These are phyloP conservation scores for Oegoconia quadripuncta DNA, from an alignment of 2,888 invertebrate species.

Conservation along the genomic window DNA sequence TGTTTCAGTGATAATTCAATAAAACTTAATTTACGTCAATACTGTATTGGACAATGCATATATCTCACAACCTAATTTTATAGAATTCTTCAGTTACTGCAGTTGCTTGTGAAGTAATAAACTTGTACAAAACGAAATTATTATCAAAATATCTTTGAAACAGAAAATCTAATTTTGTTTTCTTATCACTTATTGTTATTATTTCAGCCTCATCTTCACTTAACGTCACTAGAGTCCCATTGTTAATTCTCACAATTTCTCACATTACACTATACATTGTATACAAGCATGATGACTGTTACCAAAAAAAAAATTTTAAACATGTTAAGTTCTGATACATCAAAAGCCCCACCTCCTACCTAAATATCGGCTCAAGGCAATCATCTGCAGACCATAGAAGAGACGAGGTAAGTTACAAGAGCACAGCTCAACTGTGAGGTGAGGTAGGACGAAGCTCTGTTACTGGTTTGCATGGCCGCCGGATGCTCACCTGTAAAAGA, in stretches of 20 bases:
- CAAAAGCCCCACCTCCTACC: conserved; percentile 7
- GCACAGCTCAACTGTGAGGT: conserved; percentile 73
- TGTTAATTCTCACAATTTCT: too few species aligned
- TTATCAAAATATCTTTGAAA: too few species aligned
- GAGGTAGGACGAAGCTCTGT: conserved; percentile 71
- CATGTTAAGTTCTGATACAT: too few species aligned
- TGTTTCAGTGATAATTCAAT: not conserved
- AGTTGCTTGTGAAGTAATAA: too few species aligned
- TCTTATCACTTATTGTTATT: too few species aligned
- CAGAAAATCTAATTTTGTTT: too few species aligned
- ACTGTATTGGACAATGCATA: not conserved
- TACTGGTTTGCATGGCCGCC: conserved; percentile 90
- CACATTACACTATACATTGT: too few species aligned
- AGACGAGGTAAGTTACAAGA: conserved; percentile 61
- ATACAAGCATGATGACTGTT: too few species aligned
- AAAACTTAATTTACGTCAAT: not conserved
- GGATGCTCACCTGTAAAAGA: conserved; percentile 86
- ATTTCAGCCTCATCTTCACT: too few species aligned
- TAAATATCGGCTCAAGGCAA: conserved; percentile 32
- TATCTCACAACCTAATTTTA: conserved; percentile 9
- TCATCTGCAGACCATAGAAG: conserved; percentile 72
- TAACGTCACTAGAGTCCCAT: too few species aligned
- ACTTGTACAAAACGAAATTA: too few species aligned
- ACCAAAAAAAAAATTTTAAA: too few species aligned
- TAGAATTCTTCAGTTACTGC: not conserved